Conservation (phyloP, 2,797 vertebrate genomes). For the Eulemur coronatus region DNA sequence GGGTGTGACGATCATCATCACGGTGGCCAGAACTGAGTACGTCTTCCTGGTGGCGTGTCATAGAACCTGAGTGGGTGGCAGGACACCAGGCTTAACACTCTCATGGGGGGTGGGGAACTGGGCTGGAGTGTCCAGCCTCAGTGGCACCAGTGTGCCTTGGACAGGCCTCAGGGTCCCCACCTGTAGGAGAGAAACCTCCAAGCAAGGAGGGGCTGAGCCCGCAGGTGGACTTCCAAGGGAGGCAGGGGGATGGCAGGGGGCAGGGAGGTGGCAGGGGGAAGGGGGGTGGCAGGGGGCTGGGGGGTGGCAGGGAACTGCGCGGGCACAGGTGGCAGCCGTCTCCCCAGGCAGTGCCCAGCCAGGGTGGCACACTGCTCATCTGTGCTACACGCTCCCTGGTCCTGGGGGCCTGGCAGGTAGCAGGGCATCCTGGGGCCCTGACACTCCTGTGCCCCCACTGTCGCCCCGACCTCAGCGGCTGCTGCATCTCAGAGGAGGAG, state of each 20-base stretch:
- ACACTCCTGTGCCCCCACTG: neutral
- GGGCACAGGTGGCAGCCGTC: rapidly evolving
- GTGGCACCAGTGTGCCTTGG: neutral
- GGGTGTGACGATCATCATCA: rapidly evolving
- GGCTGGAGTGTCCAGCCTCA: rapidly evolving
- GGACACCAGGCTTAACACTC: neutral
- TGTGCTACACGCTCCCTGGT: neutral
- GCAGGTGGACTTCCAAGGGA: too few species aligned
- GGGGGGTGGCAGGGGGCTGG: too few species aligned
- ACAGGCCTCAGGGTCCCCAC: neutral
- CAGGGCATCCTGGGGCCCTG: neutral
- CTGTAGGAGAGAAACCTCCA: neutral
- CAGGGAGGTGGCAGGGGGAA: too few species aligned
- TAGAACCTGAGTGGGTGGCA: neutral
- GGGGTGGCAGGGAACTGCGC: too few species aligned
- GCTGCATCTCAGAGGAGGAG: rapidly evolving
- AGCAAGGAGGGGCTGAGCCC: neutral
- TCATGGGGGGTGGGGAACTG: rapidly evolving
- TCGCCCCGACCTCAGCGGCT: neutral
- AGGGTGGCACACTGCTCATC: neutral
- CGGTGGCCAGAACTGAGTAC: too few species aligned
- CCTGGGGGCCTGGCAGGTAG: constrained; percentile 35
- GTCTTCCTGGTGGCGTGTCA: neutral
- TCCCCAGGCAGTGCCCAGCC: neutral
- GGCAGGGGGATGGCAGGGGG: too few species aligned